Percentiles rank a stretch among this genome's conserved stretches.
Conservation (phyloP, 1,140 invertebrate genomes). For the Leptinotarsa undecemlineata region DNA sequence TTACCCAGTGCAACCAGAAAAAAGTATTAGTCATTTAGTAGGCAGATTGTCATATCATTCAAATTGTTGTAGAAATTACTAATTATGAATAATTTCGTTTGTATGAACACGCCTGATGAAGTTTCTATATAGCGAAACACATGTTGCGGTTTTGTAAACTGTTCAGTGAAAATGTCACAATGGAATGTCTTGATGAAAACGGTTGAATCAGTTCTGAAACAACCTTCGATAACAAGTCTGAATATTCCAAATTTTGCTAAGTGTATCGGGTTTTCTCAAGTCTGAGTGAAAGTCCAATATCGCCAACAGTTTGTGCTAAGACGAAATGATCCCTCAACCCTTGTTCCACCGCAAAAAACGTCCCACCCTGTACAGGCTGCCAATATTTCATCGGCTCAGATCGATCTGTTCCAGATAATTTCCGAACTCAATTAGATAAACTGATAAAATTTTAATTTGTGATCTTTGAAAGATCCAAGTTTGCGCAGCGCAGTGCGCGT, state of each 20-base stretch:
- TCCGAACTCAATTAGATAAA: conserved; percentile 25
- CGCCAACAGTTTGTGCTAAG: neutral
- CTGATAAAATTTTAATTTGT: conserved; percentile 25
- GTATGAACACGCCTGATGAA: no score
- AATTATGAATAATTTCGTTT: no score
- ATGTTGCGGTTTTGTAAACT: no score
- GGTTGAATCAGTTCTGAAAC: neutral
- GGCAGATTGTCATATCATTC: no score
- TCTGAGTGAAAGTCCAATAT: neutral
- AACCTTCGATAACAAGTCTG: neutral
- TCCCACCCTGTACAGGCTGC: neutral
- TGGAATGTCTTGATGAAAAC: neutral
- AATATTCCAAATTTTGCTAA: neutral
- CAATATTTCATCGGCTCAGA: conserved; percentile 6
- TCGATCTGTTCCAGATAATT: conserved; percentile 23
- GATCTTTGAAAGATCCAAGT: conserved; percentile 9
- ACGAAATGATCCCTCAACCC: neutral
- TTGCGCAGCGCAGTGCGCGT: conserved; percentile 11
- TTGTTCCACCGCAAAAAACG: neutral
- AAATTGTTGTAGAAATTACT: no score
- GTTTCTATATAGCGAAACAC: no score
- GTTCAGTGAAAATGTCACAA: no score
- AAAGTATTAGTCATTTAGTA: no score
- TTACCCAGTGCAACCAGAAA: neutral
- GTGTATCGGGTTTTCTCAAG: neutral